These are phyloP conservation scores for Varecia variegata DNA, from an alignment of 2,797 vertebrate species.

Conservation along the genomic window DNA sequence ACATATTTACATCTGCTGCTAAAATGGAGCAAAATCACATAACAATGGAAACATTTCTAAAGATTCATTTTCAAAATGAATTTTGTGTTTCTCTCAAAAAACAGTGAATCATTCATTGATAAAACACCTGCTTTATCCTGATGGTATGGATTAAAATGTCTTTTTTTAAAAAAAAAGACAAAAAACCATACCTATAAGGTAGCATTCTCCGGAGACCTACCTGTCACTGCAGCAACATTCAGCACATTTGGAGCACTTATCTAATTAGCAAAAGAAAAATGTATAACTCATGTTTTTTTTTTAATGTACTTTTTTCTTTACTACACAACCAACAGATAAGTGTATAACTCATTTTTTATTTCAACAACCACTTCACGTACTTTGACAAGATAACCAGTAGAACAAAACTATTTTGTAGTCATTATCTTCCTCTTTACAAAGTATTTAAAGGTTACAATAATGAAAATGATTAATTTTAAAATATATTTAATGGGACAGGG, in stretches of 20 bases:
- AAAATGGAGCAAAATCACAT: not conserved
- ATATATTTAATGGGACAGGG: not conserved
- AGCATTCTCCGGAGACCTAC: not conserved
- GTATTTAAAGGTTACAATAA: not conserved
- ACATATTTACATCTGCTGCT: not conserved
- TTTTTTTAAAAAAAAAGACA: not conserved
- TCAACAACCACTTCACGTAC: not conserved
- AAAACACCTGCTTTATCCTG: not conserved
- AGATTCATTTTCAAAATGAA: not conserved
- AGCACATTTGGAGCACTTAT: not conserved
- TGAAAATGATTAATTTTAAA: not conserved
- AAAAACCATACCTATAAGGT: not conserved
- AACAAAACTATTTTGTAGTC: not conserved
- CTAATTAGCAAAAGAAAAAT: not conserved
- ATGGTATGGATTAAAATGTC: not conserved
- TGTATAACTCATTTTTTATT: not conserved
- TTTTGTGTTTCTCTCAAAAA: not conserved
- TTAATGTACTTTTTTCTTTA: not conserved
- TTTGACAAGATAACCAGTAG: not conserved
- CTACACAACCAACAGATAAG: not conserved
- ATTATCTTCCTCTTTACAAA: not conserved
- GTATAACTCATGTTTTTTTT: not conserved
- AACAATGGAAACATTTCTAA: not conserved
- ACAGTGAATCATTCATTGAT: not conserved
- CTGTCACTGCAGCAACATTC: not conserved